phyloP scores from a whole-genome alignment of 2,888 invertebrate species.

The Onthophagus sagittarius region DNA sequence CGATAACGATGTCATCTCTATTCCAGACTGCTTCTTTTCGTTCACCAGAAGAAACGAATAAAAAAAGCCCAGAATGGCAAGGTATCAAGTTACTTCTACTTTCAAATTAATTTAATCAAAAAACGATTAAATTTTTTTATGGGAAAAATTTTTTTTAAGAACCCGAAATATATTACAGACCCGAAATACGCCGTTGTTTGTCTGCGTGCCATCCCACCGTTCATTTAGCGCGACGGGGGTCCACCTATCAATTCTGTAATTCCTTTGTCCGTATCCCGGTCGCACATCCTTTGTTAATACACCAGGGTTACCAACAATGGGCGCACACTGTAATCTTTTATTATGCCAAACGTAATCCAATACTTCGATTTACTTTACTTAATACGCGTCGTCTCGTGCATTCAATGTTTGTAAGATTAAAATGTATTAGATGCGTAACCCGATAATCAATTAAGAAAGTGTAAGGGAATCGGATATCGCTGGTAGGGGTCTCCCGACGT shows the following conservation, averaged over 20 bases:
- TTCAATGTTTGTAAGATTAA: too few species aligned
- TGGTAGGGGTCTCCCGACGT: neutral
- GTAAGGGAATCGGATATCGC: conserved; percentile 5
- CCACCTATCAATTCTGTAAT: conserved; percentile 14
- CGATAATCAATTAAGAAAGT: conserved; percentile 10
- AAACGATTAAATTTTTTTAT: neutral
- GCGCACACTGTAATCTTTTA: neutral
- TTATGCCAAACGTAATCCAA: neutral
- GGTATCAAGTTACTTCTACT: neutral
- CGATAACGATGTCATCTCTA: neutral
- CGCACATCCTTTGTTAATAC: conserved; percentile 12
- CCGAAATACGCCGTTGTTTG: conserved; percentile 2
- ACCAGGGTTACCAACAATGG: neutral
- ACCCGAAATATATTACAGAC: neutral
- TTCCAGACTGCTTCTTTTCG: neutral
- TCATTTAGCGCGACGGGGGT: conserved; percentile 6
- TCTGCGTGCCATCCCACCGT: neutral
- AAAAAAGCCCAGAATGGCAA: neutral
- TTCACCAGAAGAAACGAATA: neutral
- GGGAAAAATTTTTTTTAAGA: too few species aligned
- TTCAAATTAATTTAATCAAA: neutral
- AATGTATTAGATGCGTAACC: neutral
- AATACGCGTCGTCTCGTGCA: too few species aligned
- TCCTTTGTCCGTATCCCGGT: conserved; percentile 13
- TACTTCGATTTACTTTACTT: neutral